These are phyloP conservation scores for Entelurus aequoreus DNA, from an alignment of 2,113 vertebrate genomes.

Conservation along the genomic window DNA sequence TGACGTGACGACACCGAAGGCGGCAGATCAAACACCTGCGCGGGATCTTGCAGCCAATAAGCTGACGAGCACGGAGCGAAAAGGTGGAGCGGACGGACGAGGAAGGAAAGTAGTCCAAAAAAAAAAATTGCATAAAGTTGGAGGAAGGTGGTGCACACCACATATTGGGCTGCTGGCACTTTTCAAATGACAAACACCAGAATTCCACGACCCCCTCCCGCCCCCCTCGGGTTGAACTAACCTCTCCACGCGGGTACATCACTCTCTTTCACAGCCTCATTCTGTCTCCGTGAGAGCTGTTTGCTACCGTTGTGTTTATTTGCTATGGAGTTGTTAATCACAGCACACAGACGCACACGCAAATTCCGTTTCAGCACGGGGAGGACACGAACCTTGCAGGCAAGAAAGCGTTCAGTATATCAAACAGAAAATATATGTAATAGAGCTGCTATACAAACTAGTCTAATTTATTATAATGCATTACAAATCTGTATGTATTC, in stretches of 20 bases:
- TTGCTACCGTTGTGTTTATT: constrained; percentile 36
- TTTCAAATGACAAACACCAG: constrained; percentile 14
- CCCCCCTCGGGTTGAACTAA: constrained; percentile 3
- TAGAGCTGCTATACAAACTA: constrained; percentile 45
- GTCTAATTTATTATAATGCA: constrained; percentile 60
- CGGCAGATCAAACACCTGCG: constrained; percentile 46
- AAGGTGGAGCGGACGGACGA: constrained; percentile 12
- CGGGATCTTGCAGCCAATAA: constrained; percentile 25
- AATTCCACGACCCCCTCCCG: not conserved
- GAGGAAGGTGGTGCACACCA: constrained; percentile 1
- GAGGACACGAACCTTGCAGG: constrained; percentile 23
- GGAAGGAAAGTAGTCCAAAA: constrained; percentile 9
- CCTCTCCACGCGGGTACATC: not conserved
- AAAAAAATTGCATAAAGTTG: constrained; percentile 14
- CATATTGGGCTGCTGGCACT: constrained; percentile 12
- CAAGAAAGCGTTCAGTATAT: constrained; percentile 34
- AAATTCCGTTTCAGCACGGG: constrained; percentile 23
- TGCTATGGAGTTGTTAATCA: constrained; percentile 32
- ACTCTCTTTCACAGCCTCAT: constrained; percentile 25
- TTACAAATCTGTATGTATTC: constrained; percentile 68
- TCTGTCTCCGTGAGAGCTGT: constrained; percentile 19
- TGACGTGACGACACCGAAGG: constrained; percentile 27
- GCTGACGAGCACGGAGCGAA: constrained; percentile 27
- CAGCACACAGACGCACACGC: constrained; percentile 25
- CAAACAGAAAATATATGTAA: constrained; percentile 34